Evolutionary conservation across 2,113 vertebrate genomes (phyloP), one percentile per base, ranked within the genome.

Genomic region (Bos indicus): DNA sequence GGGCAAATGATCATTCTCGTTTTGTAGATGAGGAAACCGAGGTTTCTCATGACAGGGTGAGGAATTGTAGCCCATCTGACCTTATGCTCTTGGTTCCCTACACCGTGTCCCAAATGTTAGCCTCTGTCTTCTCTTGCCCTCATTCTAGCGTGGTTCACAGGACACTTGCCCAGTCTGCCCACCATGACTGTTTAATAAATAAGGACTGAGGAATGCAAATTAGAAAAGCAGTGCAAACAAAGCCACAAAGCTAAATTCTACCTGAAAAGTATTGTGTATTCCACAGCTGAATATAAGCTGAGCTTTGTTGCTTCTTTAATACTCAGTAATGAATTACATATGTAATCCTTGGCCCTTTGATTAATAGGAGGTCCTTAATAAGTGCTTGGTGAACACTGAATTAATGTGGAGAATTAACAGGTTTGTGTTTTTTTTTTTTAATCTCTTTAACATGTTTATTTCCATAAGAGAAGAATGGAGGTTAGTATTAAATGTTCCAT

Each of bases 321-420:
- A 36, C 36, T 56, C 48, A 51, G 30, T 40, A 52, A 52, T 96
- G 90, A 57, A 84, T 97, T 90, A 59, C 12, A n/a, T 82, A 57
- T 91, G 51, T 78, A 80, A 90, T 87, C 64, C 51, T 88, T 56
- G 52, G 74, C 43, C 52, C 17, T 71, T 94, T 52, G 11, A 64
- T 93, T 90, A 92, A 64, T 90, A 81, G 51, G 88, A 88, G 57
- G 43, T 40, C 56, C 19, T 95, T 88, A 95, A 87, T 90, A 91
- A 80, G 52, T 95, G 54, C 54, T 94, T 62, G n/a, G 64, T 59
- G 67, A 86, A 59, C 60, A 89, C 14, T 90, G 83, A 92, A 90
- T 83, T 92, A 91, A 81, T 74, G 57, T 62, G 7, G 87, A 93
- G 74, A 84, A 52, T 54, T 85, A 92, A 77, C 56, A 84, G 56